Percentiles rank a stretch among this genome's conserved stretches.
Evolutionary conservation across 1,140 invertebrate genomes (phyloP).

Genomic region (Arctopsyche grandis): DNA sequence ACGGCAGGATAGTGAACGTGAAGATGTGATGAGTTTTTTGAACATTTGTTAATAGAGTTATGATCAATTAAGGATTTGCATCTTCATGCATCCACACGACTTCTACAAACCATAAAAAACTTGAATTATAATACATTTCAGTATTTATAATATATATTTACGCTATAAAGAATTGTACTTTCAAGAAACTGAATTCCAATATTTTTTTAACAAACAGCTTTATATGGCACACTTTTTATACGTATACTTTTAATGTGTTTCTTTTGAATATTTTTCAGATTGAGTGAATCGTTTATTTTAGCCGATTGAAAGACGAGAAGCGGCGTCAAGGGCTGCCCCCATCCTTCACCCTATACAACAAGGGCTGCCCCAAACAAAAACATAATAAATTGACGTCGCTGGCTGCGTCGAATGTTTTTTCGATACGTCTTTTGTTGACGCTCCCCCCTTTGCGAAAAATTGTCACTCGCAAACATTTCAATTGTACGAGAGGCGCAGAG

Average conservation of each 20-base stretch:
- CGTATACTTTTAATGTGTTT: not conserved
- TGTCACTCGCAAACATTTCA: slow-evolving; percentile 35
- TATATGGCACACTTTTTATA: too few species aligned
- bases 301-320: not conserved
- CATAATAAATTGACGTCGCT: slow-evolving; percentile 27
- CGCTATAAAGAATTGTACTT: too few species aligned
- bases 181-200: too few species aligned
- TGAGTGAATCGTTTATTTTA: not conserved
- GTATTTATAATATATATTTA: too few species aligned
- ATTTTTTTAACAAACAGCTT: too few species aligned
- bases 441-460: slow-evolving; percentile 15
- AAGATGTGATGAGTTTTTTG: too few species aligned
- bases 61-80: too few species aligned
- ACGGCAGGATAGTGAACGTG: too few species aligned
- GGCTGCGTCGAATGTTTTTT: slow-evolving; percentile 16
- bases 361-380: slow-evolving; percentile 10
- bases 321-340: not conserved
- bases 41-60: too few species aligned
- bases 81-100: too few species aligned
- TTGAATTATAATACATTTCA: too few species aligned
- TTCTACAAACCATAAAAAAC: too few species aligned
- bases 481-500: slow-evolving; percentile 8
- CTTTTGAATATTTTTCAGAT: slow-evolving; percentile 6
- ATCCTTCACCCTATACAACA: not conserved
- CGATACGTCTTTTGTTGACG: slow-evolving; percentile 18